These are phyloP conservation scores for Sardinella longiceps DNA, from an alignment of 2,797 vertebrate genomes.

Conservation along the genomic window DNA sequence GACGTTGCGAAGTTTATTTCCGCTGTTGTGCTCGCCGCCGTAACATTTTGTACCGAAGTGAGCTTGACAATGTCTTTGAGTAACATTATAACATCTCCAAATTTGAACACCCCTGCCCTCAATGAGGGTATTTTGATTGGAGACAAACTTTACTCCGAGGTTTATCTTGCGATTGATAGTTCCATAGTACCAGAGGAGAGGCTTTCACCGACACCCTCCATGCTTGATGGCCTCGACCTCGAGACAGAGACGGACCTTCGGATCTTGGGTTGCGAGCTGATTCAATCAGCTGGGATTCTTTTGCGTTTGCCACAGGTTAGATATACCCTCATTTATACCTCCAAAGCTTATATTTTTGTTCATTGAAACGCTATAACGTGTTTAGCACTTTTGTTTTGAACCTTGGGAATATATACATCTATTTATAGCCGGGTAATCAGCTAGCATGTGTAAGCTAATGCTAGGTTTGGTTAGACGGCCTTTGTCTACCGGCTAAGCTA, in stretches of 20 bases:
- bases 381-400: neutral
- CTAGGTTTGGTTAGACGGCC: conserved; percentile 51
- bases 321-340: neutral
- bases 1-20: conserved; percentile 15
- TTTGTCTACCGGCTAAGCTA: conserved; percentile 3
- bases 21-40: conserved; percentile 24
- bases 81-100: conserved; percentile 48
- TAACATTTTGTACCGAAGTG: conserved; percentile 18
- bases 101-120: conserved; percentile 18
- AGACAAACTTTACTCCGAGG: conserved; percentile 79
- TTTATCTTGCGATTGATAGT: conserved; percentile 81
- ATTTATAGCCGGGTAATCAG: neutral
- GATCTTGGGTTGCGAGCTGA: conserved; percentile 84
- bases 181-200: conserved; percentile 82
- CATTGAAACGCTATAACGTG: neutral
- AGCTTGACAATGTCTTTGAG: conserved; percentile 52
- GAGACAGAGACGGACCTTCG: conserved; percentile 81
- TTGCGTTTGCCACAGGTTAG: conserved; percentile 80
- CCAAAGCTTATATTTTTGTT: neutral
- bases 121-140: conserved; percentile 76
- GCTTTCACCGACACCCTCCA: conserved; percentile 81
- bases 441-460: conserved; percentile 3
- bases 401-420: neutral
- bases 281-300: conserved; percentile 83
- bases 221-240: conserved; percentile 83